phyloP scores from a whole-genome alignment of 2,113 vertebrate genomes.

The Tragulus kanchil region DNA sequence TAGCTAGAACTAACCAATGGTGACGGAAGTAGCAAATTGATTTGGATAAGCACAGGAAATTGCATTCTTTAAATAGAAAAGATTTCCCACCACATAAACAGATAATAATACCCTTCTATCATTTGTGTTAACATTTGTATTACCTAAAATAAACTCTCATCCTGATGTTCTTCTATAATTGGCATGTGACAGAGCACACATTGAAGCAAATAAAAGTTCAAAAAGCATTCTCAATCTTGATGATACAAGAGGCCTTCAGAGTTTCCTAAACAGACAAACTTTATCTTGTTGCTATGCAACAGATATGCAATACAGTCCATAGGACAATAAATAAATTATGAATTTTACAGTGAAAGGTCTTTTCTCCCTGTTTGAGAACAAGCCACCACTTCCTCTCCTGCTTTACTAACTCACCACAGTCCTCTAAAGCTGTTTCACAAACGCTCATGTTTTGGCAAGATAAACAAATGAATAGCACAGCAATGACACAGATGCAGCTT shows the following conservation, averaged over 20 bases:
- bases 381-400: constrained; percentile 85
- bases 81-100: constrained; percentile 83
- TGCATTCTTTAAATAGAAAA: constrained; percentile 85
- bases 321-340: constrained; percentile 84
- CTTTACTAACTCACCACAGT: constrained; percentile 79
- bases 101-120: constrained; percentile 81
- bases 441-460: constrained; percentile 76
- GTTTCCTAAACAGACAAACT: constrained; percentile 85
- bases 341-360: constrained; percentile 85
- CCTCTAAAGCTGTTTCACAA: constrained; percentile 79
- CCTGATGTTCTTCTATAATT: constrained; percentile 82
- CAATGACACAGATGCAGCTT: constrained; percentile 49
- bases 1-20: neutral
- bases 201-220: constrained; percentile 85
- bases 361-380: constrained; percentile 77
- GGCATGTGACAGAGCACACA: constrained; percentile 84
- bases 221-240: constrained; percentile 80
- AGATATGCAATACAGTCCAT: constrained; percentile 77
- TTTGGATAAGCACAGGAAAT: too few species aligned
- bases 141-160: constrained; percentile 87
- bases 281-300: constrained; percentile 88
- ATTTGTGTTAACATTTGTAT: constrained; percentile 88
- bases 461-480: constrained; percentile 74
- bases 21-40: neutral
- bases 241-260: constrained; percentile 82